Evolutionary conservation across 1,140 invertebrate species (phyloP), one percentile per base, ranked within the genome.

Genomic region (Globodera rostochiensis): DNA sequence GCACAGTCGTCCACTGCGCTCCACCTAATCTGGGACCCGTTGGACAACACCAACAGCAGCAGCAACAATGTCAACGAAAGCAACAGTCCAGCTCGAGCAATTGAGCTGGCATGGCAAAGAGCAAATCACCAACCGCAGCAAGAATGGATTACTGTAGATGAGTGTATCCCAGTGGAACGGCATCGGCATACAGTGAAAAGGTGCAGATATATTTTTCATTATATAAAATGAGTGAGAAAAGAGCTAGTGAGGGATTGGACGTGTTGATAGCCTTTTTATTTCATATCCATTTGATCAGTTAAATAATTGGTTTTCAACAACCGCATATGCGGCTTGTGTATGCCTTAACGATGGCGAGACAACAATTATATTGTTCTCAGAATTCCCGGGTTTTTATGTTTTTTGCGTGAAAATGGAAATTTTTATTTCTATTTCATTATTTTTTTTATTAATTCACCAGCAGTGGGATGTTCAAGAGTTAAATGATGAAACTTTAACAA

Each of bases 1-100:
- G 91, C 95, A 4, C 95, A 94, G 0, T 98, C 97, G 86, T 93
- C 93, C 91, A 94, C 98, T 0, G 94, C 94, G 57, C 97, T 96
- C 87, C 93, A 94, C 80, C 90, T 95, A 11, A 25, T 49, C 13
- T 84, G 84, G 84, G 19, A n/a, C 5, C 4, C 7, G 15, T 60
- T 67, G 45, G 46, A 60, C 36, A 25, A 11, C 25, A 15, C 77
- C 6, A 46, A 69, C 8, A 77, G 15, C 13, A 36, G 15, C 75
- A 36, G 3, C 36, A 53, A 77, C 15, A 25, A 57, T 66, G 46
- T 53, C 47, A n/a, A 50, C 25, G 74, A 67, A 49, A 21, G 60
- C 36, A 36, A 80, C 82, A 79, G 73, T 50, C 82, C 84, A 36
- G 80, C 86, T 21, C 82, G 86, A 25, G 69, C 60, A 13, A 80